These are phyloP conservation scores for Cyclargus thomasi DNA, from an alignment of 1,140 invertebrate species.

Conservation along the genomic window DNA sequence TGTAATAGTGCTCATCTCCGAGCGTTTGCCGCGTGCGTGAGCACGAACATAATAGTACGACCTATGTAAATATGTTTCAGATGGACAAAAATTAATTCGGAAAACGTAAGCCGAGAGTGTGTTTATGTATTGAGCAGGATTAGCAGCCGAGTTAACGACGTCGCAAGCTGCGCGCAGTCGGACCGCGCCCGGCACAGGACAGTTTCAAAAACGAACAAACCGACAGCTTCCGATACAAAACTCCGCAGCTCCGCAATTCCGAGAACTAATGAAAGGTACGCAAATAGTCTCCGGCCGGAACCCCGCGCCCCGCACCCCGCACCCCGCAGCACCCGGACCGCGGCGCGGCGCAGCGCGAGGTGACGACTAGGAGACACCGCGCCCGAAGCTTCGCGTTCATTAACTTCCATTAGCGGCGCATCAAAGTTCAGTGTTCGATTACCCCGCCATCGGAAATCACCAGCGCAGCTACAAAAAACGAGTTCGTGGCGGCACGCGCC, in stretches of 20 bases:
- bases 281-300: constrained; percentile 62
- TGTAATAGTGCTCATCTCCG: neutral
- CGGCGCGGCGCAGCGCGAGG: neutral
- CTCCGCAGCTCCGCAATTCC: constrained; percentile 55
- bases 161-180: neutral
- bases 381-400: constrained; percentile 16
- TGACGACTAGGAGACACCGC: constrained; percentile 52
- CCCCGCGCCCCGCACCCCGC: constrained; percentile 55
- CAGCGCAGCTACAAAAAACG: neutral
- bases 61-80: too few species aligned
- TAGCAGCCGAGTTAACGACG: neutral
- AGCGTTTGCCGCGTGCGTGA: too few species aligned
- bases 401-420: neutral
- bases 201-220: constrained; percentile 50
- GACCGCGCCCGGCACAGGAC: constrained; percentile 16
- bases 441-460: neutral
- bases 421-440: neutral
- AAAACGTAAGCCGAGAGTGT: neutral
- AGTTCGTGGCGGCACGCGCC: neutral
- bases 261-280: constrained; percentile 69
- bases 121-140: neutral
- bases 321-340: constrained; percentile 39
- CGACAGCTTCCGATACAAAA: constrained; percentile 65
- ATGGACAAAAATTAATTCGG: neutral
- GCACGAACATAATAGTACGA: too few species aligned